Base-by-base conservation (phyloP, 1,140 invertebrate species). In the Conus ventricosus region DNA sequence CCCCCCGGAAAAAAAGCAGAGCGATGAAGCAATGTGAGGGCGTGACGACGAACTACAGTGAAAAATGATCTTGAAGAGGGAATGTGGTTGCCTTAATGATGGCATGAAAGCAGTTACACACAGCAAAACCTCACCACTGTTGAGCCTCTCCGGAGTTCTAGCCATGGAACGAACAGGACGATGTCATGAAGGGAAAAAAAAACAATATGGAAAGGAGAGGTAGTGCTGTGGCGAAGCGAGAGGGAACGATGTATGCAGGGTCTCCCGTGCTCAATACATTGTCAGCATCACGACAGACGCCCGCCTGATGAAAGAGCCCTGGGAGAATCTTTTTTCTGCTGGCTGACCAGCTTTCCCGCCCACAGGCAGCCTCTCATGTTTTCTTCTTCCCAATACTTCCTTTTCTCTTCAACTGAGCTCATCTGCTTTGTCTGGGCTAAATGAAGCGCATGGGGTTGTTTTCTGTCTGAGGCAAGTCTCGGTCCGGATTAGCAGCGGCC, bases 281-380 rank as follows among this genome's bases (percentile, higher is more conserved):
- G 76, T 17, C n/a, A 5, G 13, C n/a, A 6, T 39, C 76, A 83
- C 81, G 81, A 83, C 81, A 55, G 81, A 13, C 7, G 4, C 13
- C 7, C 53, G 81, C 5, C 81, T 57, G 81, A 83, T 83, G 57
- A 83, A 83, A 83, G 51, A 55, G 81, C 13, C 81, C 13, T 23
- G 81, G 17, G 53, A 55, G 55, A 57, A 4, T 83, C 17, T 20
- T 83, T 10, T 55, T 53, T 83, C 81, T 83, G 15, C 53, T 17
- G 17, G 51, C 53, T 17, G 81, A 57, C 55, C 55, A 17, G 81
- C 13, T 83, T 54, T 83, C 81, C 15, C 51, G 5, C 20, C 5
- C 39, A 54, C 39, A 55, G 81, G 20, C 53, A 83, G 81, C 39
- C 39, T 39, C 39, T 39, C 39, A 39, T 39, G 39, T 39, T 39